Conservation (phyloP, 2,888 invertebrate species). For the Ophonus ardosiacus region DNA sequence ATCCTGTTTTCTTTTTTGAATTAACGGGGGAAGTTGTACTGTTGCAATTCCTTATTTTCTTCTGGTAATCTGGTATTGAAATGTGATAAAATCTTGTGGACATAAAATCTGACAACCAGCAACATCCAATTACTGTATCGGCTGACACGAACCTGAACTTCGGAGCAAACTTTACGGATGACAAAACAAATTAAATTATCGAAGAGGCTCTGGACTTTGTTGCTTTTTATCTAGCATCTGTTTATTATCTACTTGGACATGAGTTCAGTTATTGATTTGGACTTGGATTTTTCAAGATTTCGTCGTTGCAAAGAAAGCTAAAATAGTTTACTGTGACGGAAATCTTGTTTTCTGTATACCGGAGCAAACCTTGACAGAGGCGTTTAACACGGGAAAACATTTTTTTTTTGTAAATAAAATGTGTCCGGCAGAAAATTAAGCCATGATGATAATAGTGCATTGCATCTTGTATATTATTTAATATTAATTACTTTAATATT, state of each 20-base stretch:
- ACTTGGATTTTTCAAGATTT: neutral
- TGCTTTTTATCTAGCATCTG: conserved; percentile 1
- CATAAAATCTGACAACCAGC: neutral
- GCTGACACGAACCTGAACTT: conserved; percentile 14
- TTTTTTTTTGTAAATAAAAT: no score
- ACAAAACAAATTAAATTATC: conserved; percentile 17
- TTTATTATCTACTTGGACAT: neutral
- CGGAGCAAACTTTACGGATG: neutral
- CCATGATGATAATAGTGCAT: no score
- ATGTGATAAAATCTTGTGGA: neutral
- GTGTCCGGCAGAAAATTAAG: no score
- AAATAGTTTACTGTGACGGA: no score
- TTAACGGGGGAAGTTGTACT: neutral
- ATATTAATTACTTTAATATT: no score
- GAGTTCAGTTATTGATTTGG: neutral
- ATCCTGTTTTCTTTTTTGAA: no score
- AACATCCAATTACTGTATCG: conserved; percentile 28
- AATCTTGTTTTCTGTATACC: no score
- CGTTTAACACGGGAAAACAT: no score
- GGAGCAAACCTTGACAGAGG: no score
- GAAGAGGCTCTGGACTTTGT: neutral
- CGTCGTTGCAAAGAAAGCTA: neutral
- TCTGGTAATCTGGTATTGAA: neutral
- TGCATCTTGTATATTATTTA: no score
- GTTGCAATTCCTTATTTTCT: neutral